phyloP scores from a whole-genome alignment of 2,113 vertebrate genomes.

The Petrocephalus zakoni region DNA sequence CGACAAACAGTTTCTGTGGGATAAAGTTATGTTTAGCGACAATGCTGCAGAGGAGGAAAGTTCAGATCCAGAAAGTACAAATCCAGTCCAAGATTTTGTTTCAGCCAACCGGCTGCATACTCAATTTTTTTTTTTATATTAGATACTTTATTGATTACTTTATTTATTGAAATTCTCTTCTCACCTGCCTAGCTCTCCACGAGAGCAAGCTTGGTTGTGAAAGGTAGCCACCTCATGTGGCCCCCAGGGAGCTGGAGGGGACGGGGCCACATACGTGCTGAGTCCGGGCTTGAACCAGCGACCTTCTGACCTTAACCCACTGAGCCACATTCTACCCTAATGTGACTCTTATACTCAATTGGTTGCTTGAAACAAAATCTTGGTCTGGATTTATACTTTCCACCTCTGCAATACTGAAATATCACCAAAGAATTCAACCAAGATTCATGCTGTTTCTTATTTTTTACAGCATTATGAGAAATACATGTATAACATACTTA shows the following conservation, averaged over 20 bases:
- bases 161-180: no score
- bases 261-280: no score
- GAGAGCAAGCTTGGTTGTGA: no score
- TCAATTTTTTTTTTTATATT: no score
- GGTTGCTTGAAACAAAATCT: not conserved
- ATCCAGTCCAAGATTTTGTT: not conserved
- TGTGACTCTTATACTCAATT: not conserved
- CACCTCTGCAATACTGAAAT: not conserved
- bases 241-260: no score
- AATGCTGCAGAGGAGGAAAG: not conserved
- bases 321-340: no score
- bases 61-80: not conserved
- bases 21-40: not conserved
- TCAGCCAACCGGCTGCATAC: not conserved
- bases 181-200: no score
- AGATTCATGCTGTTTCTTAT: not conserved
- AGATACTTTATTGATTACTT: no score
- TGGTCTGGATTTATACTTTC: not conserved
- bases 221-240: no score
- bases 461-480: not conserved
- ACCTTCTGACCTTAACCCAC: no score
- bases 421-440: not conserved
- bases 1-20: conserved; percentile 65
- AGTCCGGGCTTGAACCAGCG: no score
- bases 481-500: not conserved